Conservation (phyloP, 1,140 invertebrate species). For the Apolygus lucorum region DNA sequence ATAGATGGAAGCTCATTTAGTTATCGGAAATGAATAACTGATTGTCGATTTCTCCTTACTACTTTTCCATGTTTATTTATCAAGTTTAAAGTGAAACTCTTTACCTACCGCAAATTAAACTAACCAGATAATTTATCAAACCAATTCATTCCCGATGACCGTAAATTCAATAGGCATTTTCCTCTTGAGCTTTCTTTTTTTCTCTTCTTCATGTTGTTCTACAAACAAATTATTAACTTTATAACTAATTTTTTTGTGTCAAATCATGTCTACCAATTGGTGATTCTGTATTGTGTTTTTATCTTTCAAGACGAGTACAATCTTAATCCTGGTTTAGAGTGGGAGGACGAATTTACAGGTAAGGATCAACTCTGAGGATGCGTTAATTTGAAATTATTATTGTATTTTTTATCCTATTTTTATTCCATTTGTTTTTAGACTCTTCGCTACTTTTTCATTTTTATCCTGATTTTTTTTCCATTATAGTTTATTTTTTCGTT, state of each 20-base stretch:
- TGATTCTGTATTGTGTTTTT: conserved; percentile 47
- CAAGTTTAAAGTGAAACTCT: no score
- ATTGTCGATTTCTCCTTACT: no score
- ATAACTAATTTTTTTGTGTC: conserved; percentile 5
- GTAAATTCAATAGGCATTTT: no score
- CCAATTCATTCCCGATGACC: no score
- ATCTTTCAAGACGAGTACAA: conserved; percentile 94
- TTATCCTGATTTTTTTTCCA: background rate
- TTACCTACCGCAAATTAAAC: no score
- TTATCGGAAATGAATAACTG: no score
- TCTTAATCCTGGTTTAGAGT: conserved; percentile 98
- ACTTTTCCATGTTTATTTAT: no score
- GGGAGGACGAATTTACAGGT: conserved; percentile 99
- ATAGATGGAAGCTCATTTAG: no score
- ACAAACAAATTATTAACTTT: conserved; percentile 16
- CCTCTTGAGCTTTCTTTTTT: conserved; percentile 9
- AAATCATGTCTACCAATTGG: conserved; percentile 27
- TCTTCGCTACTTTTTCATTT: background rate
- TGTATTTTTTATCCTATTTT: background rate
- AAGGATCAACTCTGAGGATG: conserved; percentile 46
- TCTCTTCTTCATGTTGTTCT: conserved; percentile 6
- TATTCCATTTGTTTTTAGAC: background rate
- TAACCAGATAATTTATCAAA: no score
- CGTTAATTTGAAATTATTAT: conserved; percentile 33
- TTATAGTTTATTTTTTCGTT: background rate